phyloP scores from a whole-genome alignment of 1,140 invertebrate genomes.

The Chelonus insularis region DNA sequence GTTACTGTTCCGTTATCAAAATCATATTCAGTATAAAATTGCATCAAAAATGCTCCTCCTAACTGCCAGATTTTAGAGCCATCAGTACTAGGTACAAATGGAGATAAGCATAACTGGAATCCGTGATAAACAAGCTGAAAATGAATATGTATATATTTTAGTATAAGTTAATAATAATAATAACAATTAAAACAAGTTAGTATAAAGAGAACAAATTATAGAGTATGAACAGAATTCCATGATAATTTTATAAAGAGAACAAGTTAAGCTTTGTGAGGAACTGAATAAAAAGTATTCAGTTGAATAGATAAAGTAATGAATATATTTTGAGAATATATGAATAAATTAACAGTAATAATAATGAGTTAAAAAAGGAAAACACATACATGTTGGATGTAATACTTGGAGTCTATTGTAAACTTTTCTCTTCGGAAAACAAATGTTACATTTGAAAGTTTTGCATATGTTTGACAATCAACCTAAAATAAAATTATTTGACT shows the following conservation, averaged over 20 bases:
- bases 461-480: constrained; percentile 63
- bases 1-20: constrained; percentile 32
- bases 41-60: constrained; percentile 49
- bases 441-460: constrained; percentile 67
- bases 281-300: no score
- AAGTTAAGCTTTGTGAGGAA: no score
- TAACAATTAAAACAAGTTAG: background rate
- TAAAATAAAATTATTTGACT: constrained; percentile 33
- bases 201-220: no score
- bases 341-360: background rate
- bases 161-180: background rate
- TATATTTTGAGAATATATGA: no score
- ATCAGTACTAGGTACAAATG: constrained; percentile 30
- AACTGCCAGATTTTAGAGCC: constrained; percentile 32
- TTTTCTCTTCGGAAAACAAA: constrained; percentile 66
- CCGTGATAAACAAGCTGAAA: constrained; percentile 37
- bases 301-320: no score
- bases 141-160: constrained; percentile 3
- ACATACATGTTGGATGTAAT: constrained; percentile 70
- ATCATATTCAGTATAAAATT: constrained; percentile 49
- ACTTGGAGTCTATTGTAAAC: constrained; percentile 68
- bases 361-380: background rate
- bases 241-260: no score
- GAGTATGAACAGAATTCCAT: no score
- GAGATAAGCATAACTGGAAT: constrained; percentile 39